phyloP scores from a whole-genome alignment of 2,113 vertebrate species.

The Eolophus roseicapilla region DNA sequence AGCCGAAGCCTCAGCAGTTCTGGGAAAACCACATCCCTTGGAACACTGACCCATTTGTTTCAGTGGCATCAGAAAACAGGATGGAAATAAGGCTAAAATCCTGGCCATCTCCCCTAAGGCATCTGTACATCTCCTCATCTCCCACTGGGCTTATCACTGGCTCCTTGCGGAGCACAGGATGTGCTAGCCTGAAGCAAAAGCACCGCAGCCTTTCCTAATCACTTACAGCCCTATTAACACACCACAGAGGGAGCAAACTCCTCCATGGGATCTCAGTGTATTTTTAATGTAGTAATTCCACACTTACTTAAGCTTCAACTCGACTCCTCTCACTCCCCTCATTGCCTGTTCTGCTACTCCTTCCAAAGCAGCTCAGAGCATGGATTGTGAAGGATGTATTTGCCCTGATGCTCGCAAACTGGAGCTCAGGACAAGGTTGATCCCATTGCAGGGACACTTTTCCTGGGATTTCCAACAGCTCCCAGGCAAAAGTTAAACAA shows the following conservation, averaged over 20 bases:
- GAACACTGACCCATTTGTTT: not conserved
- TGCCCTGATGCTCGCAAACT: not conserved
- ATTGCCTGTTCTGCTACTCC: not conserved
- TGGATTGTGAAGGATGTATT: rapidly evolving
- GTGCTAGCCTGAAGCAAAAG: rapidly evolving
- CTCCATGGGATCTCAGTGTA: not conserved
- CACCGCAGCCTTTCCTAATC: not conserved
- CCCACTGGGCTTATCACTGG: not conserved
- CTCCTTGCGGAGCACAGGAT: not conserved
- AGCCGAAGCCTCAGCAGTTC: not conserved
- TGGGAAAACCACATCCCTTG: not conserved
- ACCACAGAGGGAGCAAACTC: not conserved
- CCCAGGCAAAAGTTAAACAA: not conserved
- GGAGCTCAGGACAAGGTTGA: not conserved
- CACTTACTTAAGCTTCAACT: not conserved
- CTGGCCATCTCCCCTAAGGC: not conserved
- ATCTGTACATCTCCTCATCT: not conserved
- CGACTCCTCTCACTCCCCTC: not conserved
- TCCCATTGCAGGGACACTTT: not conserved
- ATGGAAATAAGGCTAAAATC: not conserved
- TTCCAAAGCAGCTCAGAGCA: not conserved
- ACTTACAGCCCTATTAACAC: not conserved
- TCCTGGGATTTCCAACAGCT: not conserved
- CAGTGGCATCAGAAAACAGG: not conserved
- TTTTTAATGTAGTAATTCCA: not conserved